phyloP scores from a whole-genome alignment of 2,113 vertebrate species.

The Neotragus moschatus region DNA sequence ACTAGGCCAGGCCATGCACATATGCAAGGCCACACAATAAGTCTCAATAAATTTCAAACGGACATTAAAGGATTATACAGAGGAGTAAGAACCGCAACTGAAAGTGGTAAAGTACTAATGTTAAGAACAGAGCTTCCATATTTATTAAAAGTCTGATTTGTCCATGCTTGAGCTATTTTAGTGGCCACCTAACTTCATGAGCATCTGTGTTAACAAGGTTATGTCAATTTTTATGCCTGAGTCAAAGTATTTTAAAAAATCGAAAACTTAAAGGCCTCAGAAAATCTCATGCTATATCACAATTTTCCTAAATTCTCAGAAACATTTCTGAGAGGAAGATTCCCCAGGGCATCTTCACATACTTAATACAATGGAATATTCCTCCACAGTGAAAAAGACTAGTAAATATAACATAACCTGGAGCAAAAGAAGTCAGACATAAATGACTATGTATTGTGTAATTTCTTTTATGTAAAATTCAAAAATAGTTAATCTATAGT shows the following conservation, averaged over 20 bases:
- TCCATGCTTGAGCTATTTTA: neutral
- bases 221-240: neutral
- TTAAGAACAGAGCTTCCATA: neutral
- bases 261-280: slow-evolving; percentile 1
- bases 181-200: neutral
- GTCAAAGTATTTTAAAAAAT: slow-evolving; percentile 22
- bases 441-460: neutral
- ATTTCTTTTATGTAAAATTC: neutral
- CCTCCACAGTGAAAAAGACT: neutral
- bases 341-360: neutral
- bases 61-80: neutral
- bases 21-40: neutral
- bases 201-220: slow-evolving; percentile 35
- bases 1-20: neutral
- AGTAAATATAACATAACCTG: neutral
- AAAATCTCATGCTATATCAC: neutral
- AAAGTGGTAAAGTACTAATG: neutral
- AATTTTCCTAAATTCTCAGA: neutral
- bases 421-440: neutral
- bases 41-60: neutral
- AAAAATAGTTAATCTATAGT: neutral
- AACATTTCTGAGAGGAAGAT: neutral
- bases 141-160: neutral
- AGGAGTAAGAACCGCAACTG: neutral
- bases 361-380: neutral